These are phyloP conservation scores for Sycophila sp. DNA, from an alignment of 1,140 invertebrate genomes.

Conservation along the genomic window DNA sequence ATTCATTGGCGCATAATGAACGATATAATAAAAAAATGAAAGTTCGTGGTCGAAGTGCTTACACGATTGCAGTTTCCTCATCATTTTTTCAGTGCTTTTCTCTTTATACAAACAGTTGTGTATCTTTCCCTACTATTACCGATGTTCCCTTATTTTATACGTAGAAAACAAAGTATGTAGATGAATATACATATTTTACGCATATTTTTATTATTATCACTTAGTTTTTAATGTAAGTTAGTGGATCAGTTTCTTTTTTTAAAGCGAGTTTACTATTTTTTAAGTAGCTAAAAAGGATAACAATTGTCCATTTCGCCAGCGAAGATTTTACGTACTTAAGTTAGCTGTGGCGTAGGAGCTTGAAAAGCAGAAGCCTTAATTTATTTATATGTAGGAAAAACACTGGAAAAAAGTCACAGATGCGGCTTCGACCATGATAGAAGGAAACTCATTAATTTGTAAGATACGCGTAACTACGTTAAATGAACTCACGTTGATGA, in stretches of 20 bases:
- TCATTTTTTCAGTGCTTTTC: constrained; percentile 33
- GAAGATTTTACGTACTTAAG: constrained; percentile 29
- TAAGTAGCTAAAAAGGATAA: not conserved
- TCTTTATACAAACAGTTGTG: not conserved
- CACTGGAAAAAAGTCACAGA: constrained; percentile 26
- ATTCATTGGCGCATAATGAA: constrained; percentile 6
- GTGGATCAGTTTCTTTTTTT: constrained; percentile 24
- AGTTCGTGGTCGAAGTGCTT: constrained; percentile 30
- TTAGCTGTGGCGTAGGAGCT: constrained; percentile 20
- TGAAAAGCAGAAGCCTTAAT: constrained; percentile 16
- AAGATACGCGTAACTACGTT: constrained; percentile 37
- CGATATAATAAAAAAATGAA: constrained; percentile 26
- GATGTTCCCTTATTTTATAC: constrained; percentile 37
- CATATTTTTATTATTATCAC: constrained; percentile 28
- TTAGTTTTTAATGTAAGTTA: constrained; percentile 14
- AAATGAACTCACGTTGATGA: constrained; percentile 30
- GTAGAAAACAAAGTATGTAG: not conserved
- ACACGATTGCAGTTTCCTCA: constrained; percentile 20
- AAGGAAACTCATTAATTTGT: constrained; percentile 39
- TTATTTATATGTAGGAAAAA: constrained; percentile 27
- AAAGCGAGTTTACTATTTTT: constrained; percentile 18
- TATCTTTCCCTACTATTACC: constrained; percentile 28
- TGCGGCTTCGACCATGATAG: constrained; percentile 27
- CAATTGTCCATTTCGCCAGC: constrained; percentile 1
- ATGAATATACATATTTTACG: constrained; percentile 17